A percentile compares a stretch with the other conserved stretches of the same genome.
Conservation (phyloP, 1,140 invertebrate genomes). For the Neocloeon triangulifer region DNA sequence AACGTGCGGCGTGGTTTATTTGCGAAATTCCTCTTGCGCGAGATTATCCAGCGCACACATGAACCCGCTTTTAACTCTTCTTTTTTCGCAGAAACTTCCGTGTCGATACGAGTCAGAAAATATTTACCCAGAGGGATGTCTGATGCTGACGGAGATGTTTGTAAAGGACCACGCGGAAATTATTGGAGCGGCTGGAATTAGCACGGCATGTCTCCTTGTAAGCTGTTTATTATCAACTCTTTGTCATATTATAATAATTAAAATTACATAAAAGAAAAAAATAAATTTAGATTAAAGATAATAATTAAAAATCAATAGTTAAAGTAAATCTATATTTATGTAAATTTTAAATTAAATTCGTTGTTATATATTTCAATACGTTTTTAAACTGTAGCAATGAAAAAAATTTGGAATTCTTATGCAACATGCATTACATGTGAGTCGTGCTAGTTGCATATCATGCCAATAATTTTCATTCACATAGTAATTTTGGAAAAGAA, state of each 20-base stretch:
- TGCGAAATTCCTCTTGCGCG: too few species aligned
- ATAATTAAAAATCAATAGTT: not conserved
- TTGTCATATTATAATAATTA: not conserved
- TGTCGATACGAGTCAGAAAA: slow-evolving; percentile 34
- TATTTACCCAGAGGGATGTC: slow-evolving; percentile 46
- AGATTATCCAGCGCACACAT: slow-evolving; percentile 9
- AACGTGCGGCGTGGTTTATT: too few species aligned
- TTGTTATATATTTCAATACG: too few species aligned
- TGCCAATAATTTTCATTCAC: too few species aligned
- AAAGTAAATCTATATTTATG: slow-evolving; percentile 1
- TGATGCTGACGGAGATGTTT: slow-evolving; percentile 38
- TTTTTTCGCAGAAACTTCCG: slow-evolving; percentile 27
- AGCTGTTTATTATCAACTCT: slow-evolving; percentile 8
- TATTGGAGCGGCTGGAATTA: slow-evolving; percentile 56
- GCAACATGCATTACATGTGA: too few species aligned
- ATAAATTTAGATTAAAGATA: slow-evolving; percentile 1
- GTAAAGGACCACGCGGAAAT: slow-evolving; percentile 54
- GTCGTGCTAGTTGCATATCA: too few species aligned
- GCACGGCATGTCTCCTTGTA: slow-evolving; percentile 63
- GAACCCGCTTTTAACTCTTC: slow-evolving; percentile 6
- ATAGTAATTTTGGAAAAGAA: too few species aligned
- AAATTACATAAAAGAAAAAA: not conserved
- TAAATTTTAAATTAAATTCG: not conserved
- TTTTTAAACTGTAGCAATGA: too few species aligned
- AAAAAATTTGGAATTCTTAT: too few species aligned